A percentile compares a stretch with the other conserved stretches of the same genome.
These are phyloP conservation scores for Zhengitettix transpicula DNA, from an alignment of 2,888 invertebrate species.

Conservation along the genomic window DNA sequence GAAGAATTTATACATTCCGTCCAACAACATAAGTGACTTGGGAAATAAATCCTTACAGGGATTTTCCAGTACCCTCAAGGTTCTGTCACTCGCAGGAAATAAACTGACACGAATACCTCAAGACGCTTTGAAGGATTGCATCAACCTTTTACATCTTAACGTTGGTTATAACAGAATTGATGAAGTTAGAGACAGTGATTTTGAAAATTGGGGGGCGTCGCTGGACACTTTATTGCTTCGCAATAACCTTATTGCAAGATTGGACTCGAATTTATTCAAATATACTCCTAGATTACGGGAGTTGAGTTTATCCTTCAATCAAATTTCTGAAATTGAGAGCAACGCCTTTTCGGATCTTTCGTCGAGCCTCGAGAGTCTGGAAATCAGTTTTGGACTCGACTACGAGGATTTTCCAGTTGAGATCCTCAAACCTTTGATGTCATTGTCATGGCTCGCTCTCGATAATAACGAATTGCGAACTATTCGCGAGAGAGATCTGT, in stretches of 20 bases:
- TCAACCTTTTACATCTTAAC: constrained; percentile 22
- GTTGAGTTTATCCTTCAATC: constrained; percentile 28
- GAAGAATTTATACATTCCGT: constrained; percentile 17
- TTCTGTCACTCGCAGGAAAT: constrained; percentile 17
- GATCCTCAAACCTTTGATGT: constrained; percentile 18
- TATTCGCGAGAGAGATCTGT: constrained; percentile 16
- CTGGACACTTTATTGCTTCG: constrained; percentile 22
- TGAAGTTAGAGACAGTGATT: constrained; percentile 11
- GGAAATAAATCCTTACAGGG: constrained; percentile 16
- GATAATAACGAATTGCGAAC: constrained; percentile 21
- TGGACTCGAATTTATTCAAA: constrained; percentile 20
- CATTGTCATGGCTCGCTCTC: constrained; percentile 21
- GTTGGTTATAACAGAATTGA: constrained; percentile 21
- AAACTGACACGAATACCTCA: constrained; percentile 17
- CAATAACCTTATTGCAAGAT: constrained; percentile 20
- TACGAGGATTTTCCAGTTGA: constrained; percentile 16
- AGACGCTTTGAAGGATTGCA: constrained; percentile 17
- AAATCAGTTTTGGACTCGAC: constrained; percentile 21
- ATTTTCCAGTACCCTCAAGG: constrained; percentile 16
- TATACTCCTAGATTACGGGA: constrained; percentile 25
- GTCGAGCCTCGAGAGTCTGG: constrained; percentile 20
- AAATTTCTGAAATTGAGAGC: constrained; percentile 23
- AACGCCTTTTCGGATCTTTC: constrained; percentile 22
- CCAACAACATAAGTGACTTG: constrained; percentile 17
- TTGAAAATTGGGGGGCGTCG: constrained; percentile 18